phyloP scores from a whole-genome alignment of 1,140 invertebrate genomes.

The Trigoniulus corallinus region DNA sequence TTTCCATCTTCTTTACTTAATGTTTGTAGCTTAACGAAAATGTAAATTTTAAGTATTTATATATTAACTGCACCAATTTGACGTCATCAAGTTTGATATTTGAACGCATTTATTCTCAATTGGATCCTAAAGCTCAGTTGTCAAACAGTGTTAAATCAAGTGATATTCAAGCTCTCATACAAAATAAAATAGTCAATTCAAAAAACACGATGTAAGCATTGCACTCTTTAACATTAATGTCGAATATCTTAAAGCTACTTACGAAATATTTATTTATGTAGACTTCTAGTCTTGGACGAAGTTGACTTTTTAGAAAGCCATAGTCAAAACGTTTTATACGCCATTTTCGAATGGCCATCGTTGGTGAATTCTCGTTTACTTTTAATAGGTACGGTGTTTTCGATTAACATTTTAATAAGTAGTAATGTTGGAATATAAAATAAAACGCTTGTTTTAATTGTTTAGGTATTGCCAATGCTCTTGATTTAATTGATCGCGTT shows the following conservation, averaged over 20 bases:
- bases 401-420: not conserved
- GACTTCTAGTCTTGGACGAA: constrained; percentile 84
- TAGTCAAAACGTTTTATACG: constrained; percentile 75
- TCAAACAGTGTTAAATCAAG: too few species aligned
- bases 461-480: constrained; percentile 65
- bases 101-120: constrained; percentile 34
- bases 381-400: constrained; percentile 44
- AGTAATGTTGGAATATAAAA: too few species aligned
- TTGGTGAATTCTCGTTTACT: constrained; percentile 49
- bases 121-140: too few species aligned
- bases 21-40: constrained; percentile 30
- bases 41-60: not conserved
- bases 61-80: constrained; percentile 66
- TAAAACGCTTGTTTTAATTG: too few species aligned
- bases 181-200: too few species aligned
- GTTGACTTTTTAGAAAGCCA: constrained; percentile 78
- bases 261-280: too few species aligned
- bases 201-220: too few species aligned
- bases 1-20: constrained; percentile 15
- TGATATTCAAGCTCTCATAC: too few species aligned
- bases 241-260: too few species aligned
- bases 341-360: constrained; percentile 84
- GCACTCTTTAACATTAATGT: too few species aligned
- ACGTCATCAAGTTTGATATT: constrained; percentile 48
- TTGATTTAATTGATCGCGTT: constrained; percentile 83